phyloP scores from a whole-genome alignment of 2,888 invertebrate genomes.

The Dilophus febrilis region DNA sequence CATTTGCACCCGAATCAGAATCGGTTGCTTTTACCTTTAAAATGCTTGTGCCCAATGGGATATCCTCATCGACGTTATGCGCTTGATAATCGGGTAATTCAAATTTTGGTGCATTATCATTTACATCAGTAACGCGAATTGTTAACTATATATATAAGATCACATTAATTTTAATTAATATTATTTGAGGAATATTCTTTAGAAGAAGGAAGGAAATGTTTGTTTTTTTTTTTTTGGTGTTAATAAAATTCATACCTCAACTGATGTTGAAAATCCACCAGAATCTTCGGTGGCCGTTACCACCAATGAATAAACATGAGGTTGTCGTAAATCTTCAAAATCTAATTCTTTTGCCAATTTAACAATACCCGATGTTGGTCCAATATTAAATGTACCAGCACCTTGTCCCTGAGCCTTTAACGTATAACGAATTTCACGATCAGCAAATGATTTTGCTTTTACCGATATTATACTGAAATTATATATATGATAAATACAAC shows the following conservation, averaged over 20 bases:
- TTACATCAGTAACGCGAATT: constrained; percentile 87
- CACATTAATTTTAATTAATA: neutral
- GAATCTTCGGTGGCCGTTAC: constrained; percentile 94
- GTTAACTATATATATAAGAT: constrained; percentile 47
- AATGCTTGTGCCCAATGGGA: constrained; percentile 79
- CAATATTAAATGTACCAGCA: constrained; percentile 89
- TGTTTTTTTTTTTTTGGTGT: neutral
- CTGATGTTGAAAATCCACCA: constrained; percentile 89
- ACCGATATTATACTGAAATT: constrained; percentile 81
- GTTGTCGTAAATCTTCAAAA: constrained; percentile 89
- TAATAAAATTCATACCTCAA: constrained; percentile 48
- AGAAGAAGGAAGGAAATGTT: neutral
- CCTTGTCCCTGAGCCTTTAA: constrained; percentile 87
- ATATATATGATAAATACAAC: no score
- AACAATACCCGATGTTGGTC: constrained; percentile 84
- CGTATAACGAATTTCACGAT: constrained; percentile 90
- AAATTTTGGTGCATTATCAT: constrained; percentile 94
- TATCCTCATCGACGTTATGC: constrained; percentile 90
- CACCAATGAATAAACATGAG: constrained; percentile 80
- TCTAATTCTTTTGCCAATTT: constrained; percentile 91
- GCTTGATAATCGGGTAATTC: constrained; percentile 94
- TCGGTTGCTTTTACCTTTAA: constrained; percentile 92
- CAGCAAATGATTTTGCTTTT: constrained; percentile 93
- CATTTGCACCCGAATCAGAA: constrained; percentile 85
- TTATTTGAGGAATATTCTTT: neutral